Evolutionary conservation across 2,888 invertebrate genomes (phyloP).

Genomic region (Xanthostigma xanthostigma): DNA sequence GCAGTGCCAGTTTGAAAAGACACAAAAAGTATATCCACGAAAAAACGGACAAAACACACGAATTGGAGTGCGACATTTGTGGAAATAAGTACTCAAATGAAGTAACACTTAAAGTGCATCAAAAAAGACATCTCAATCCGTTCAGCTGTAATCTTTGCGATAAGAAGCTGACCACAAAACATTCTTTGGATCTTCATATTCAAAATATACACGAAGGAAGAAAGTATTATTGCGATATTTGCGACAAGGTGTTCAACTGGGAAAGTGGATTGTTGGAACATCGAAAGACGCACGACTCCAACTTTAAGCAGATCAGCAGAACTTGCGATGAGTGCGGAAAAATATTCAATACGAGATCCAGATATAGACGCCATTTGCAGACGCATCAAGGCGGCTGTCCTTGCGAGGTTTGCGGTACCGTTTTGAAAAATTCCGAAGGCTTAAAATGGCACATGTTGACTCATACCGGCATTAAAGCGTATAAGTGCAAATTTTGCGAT

Average conservation of each 20-base stretch:
- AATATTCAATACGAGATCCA: conserved; percentile 8
- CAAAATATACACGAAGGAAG: conserved; percentile 27
- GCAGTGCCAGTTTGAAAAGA: too few species aligned
- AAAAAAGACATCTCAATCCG: too few species aligned
- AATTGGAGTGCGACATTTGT: too few species aligned
- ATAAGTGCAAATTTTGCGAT: conserved; percentile 30
- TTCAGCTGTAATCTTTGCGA: conserved; percentile 29
- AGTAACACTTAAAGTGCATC: too few species aligned
- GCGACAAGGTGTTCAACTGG: conserved; percentile 29
- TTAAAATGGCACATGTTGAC: conserved; percentile 30
- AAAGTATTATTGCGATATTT: conserved; percentile 32
- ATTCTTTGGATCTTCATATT: conserved; percentile 30
- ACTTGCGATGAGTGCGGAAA: conserved; percentile 13
- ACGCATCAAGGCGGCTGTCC: conserved; percentile 21
- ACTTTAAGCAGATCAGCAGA: background rate
- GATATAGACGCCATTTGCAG: background rate
- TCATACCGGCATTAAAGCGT: conserved; percentile 32
- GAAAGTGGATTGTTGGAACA: background rate
- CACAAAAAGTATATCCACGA: too few species aligned
- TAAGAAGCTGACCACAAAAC: conserved; percentile 28
- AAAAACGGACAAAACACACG: too few species aligned
- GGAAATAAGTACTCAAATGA: too few species aligned
- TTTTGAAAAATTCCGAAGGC: conserved; percentile 28
- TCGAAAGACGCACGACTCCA: conserved; percentile 1
- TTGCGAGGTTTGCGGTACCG: conserved; percentile 33